These are phyloP conservation scores for Megalopta genalis DNA, from an alignment of 1,140 invertebrate genomes.

Conservation along the genomic window DNA sequence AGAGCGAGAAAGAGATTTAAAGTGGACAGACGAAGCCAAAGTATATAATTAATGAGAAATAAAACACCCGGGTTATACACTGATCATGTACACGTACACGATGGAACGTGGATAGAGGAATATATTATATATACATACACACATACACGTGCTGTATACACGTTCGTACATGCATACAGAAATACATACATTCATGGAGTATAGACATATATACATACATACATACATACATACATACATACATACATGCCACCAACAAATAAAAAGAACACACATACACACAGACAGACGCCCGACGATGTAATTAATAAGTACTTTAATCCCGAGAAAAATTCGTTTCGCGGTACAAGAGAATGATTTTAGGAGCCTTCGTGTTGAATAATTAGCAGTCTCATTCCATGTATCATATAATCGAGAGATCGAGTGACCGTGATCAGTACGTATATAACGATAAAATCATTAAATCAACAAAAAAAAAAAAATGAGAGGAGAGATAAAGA, in stretches of 20 bases:
- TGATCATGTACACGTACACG: slow-evolving; percentile 17
- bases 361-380: slow-evolving; percentile 70
- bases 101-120: not conserved
- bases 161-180: too few species aligned
- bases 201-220: not conserved
- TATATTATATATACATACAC: slow-evolving; percentile 5
- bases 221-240: slow-evolving; percentile 12
- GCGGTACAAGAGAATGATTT: slow-evolving; percentile 68
- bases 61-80: slow-evolving; percentile 45
- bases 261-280: too few species aligned
- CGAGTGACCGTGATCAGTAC: slow-evolving; percentile 69
- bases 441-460: slow-evolving; percentile 65
- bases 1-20: slow-evolving; percentile 15
- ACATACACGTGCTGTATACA: slow-evolving; percentile 5
- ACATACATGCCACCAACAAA: too few species aligned
- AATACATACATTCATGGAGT: too few species aligned
- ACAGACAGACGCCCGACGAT: slow-evolving; percentile 38
- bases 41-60: slow-evolving; percentile 58
- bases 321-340: slow-evolving; percentile 60
- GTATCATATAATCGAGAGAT: slow-evolving; percentile 73
- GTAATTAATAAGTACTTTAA: slow-evolving; percentile 50
- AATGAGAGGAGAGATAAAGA: not conserved
- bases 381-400: slow-evolving; percentile 72
- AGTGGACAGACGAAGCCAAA: slow-evolving; percentile 56
- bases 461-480: slow-evolving; percentile 60